Percentiles rank a stretch among this genome's conserved stretches.
phyloP scores from a whole-genome alignment of 2,797 vertebrate species.

The Pangasius krempfi region DNA sequence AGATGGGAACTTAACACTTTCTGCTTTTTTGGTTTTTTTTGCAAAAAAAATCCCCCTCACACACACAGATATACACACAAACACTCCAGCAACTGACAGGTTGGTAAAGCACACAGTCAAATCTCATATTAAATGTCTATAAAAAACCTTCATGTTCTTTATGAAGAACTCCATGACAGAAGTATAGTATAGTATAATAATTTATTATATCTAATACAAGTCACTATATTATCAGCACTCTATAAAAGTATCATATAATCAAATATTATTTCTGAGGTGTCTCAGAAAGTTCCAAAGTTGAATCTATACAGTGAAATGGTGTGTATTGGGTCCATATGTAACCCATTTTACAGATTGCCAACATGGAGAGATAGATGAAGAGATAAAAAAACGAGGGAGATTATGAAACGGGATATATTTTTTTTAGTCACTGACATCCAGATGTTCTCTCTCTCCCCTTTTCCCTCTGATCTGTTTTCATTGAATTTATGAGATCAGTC shows the following conservation, averaged over 20 bases:
- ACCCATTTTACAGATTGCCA: neutral
- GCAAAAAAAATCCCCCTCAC: constrained; percentile 6
- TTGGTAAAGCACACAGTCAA: constrained; percentile 20
- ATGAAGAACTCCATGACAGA: neutral
- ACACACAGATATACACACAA: neutral
- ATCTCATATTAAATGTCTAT: constrained; percentile 32
- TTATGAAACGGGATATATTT: constrained; percentile 55
- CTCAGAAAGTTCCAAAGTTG: neutral
- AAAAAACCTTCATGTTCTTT: neutral
- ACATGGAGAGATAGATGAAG: constrained; percentile 33
- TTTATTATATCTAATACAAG: neutral
- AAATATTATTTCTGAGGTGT: neutral
- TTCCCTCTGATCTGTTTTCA: constrained; percentile 60
- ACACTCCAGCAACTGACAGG: neutral
- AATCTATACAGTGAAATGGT: neutral
- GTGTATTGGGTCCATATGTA: constrained; percentile 6
- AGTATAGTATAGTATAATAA: neutral
- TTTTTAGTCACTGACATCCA: constrained; percentile 69
- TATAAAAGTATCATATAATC: neutral
- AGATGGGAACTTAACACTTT: constrained; percentile 58
- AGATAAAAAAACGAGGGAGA: constrained; percentile 10
- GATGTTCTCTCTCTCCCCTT: constrained; percentile 65
- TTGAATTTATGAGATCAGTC: constrained; percentile 71
- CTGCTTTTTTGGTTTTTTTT: neutral
- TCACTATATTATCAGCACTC: neutral